Percentiles rank a stretch among this genome's conserved stretches.
Conservation (phyloP, 2,888 invertebrate genomes). For the Amphimallon solstitiale region DNA sequence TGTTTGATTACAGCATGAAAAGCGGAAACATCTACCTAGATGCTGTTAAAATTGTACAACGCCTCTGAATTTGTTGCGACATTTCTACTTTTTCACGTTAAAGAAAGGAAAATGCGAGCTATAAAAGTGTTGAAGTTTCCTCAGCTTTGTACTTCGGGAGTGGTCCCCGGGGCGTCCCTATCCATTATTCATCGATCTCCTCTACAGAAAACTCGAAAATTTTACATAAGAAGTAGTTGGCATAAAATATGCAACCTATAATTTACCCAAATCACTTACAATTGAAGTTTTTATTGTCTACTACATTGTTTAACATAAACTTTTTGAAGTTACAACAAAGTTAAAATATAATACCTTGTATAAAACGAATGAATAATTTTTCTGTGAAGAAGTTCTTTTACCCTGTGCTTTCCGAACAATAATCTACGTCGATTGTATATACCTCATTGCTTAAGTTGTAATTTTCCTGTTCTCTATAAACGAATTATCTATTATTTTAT, state of each 20-base stretch:
- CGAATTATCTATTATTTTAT: no score
- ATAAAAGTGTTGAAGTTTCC: constrained; percentile 54
- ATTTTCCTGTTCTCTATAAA: no score
- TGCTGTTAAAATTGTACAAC: constrained; percentile 17
- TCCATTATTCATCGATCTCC: constrained; percentile 57
- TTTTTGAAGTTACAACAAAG: no score
- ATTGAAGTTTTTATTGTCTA: neutral
- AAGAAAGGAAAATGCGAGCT: constrained; percentile 46
- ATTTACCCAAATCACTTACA: constrained; percentile 17
- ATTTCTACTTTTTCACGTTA: constrained; percentile 26
- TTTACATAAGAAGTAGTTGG: constrained; percentile 28
- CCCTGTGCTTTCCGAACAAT: no score
- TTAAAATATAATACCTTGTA: no score
- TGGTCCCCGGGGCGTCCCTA: constrained; percentile 53
- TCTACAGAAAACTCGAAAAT: constrained; percentile 43
- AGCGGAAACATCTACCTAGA: constrained; percentile 14
- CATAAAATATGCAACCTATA: constrained; percentile 26
- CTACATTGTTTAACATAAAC: no score
- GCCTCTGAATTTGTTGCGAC: constrained; percentile 30
- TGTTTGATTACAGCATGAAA: constrained; percentile 28
- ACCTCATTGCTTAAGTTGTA: no score
- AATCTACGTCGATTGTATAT: no score
- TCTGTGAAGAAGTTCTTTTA: no score
- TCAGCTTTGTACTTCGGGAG: constrained; percentile 53
- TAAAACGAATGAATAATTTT: no score